Evolutionary conservation across 2,888 invertebrate genomes (phyloP), one percentile per base, ranked within the genome.

Genomic region (Cylloceria caligata): DNA sequence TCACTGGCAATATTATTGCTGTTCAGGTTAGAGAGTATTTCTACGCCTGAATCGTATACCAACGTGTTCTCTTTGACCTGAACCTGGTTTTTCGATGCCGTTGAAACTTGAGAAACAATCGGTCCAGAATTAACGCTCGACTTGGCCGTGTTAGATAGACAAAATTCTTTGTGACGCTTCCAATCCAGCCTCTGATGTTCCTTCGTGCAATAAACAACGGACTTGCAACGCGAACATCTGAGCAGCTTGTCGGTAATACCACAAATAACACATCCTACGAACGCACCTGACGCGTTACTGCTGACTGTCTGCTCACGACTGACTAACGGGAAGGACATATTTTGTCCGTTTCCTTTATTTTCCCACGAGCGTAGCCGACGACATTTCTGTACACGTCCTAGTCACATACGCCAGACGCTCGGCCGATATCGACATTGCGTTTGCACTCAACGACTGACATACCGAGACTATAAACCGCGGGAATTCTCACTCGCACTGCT

Each of bases 171-270:
- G 90, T 97, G 97, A 86, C 93, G 94, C 90, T 95, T 95, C 97
- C 97, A 97, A 91, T 97, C 96, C 88, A 95, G 93, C 84, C 95
- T 95, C 93, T 97, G 97, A 92, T 97, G 97, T 84, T 95, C 95
- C 87, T 95, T 96, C 81, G 95, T 96, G 93, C 97, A 97, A 93
- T 97, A 97, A 92, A 95, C 96, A 68, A 95, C 94, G 81, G 93
- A 93, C 90, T 96, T 95, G 92, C 97, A 97, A 87, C 96, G 95
- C 86, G 95, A 95, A 93, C 97, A 97, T 88, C 96, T 95, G 84
- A 95, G 93, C 87, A 96, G 93, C 87, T 95, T 95, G 88, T 94
- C 94, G 87, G 92, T 93, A 84, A 88, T 89, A 83, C 94, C 94
- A 93, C 96, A 96, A 89, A 95, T 93, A 85, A 93, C 94, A 93